Base-by-base conservation (phyloP, 2,797 vertebrate genomes). In the Lagodon rhomboides region DNA sequence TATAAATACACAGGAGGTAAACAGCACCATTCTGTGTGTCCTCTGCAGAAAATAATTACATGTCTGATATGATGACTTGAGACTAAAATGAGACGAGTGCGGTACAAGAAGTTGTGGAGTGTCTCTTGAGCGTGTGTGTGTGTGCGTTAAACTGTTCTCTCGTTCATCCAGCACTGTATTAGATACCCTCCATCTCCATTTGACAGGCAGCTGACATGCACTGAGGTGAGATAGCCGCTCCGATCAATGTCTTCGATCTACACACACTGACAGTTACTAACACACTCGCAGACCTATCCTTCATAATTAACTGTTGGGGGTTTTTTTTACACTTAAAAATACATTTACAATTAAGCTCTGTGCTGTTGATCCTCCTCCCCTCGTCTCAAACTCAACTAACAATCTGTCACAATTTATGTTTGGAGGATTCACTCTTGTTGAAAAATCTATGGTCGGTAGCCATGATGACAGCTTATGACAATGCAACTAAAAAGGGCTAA, bases 221-320 rank as follows among this genome's bases (percentile, higher is more conserved):
- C 80, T 20, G 72, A 90, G 82, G 84, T 86, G 87, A 87, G 89
- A 90, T 87, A 85, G 83, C 82, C 49, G 47, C 77, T 75, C 79
- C 46, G 30, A 92, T 94, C 93, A 91, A 93, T 94, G 79, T 69
- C 59, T 94, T 95, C 88, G 88, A 93, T 93, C 87, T 70, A 65
- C 84, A 72, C 70, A 55, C 82, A 74, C 82, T 75, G 87, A 83
- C 86, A 85, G 83, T 55, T 71, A 69, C 79, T 75, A 73, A 85
- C 73, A 85, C 86, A 87, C 88, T 82, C 25, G 0, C 68, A 67
- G 55, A 60, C 79, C 59, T 44, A 79, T 90, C 87, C 47, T 73
- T 91, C 86, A 83, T 72, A 62, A 79, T 90, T 89, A 85, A 90
- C 75, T 20, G 58, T 54, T 76, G 43, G 13, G 27, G 27, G n/a